Conservation (phyloP, 92 coral and sea anemone species). For the Paragorgia papillata region DNA sequence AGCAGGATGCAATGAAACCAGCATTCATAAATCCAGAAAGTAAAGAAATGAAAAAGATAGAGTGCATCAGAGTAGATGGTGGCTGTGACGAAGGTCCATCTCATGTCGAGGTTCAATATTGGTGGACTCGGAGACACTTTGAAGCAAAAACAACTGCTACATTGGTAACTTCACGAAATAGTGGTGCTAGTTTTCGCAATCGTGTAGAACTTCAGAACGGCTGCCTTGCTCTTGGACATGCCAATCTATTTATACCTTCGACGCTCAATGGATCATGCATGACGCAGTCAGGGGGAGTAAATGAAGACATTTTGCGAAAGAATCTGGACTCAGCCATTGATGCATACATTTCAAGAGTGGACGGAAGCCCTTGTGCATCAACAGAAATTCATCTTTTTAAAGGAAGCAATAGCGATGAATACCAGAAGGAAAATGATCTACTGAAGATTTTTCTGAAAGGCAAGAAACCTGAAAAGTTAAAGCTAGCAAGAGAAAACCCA, state of each 20-base stretch:
- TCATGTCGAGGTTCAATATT: too few species aligned
- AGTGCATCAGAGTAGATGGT: too few species aligned
- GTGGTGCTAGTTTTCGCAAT: conserved; percentile 66
- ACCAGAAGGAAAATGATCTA: conserved; percentile 49
- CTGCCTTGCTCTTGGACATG: conserved; percentile 64
- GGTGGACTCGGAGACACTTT: conserved; percentile 62
- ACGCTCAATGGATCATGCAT: conserved; percentile 67
- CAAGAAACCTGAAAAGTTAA: conserved; percentile 44
- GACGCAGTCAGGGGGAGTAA: conserved; percentile 45
- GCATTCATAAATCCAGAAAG: conserved; percentile 58
- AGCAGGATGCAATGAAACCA: conserved; percentile 43
- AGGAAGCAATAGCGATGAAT: conserved; percentile 48
- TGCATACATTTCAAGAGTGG: conserved; percentile 62
- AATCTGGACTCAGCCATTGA: conserved; percentile 69
- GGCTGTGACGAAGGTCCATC: too few species aligned
- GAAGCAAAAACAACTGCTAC: conserved; percentile 35
- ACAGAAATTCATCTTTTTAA: conserved; percentile 61
- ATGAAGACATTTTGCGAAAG: conserved; percentile 47
- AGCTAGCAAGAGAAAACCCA: conserved; percentile 46
- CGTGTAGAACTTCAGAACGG: conserved; percentile 71
- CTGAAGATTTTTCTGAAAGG: conserved; percentile 60
- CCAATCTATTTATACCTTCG: conserved; percentile 71
- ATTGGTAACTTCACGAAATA: conserved; percentile 57
- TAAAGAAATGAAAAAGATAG: conserved; percentile 53
- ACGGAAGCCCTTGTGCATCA: conserved; percentile 67